Evolutionary conservation across 1,140 invertebrate species (phyloP), one percentile per base, ranked within the genome.

Genomic region (Tetranychus urticae): DNA sequence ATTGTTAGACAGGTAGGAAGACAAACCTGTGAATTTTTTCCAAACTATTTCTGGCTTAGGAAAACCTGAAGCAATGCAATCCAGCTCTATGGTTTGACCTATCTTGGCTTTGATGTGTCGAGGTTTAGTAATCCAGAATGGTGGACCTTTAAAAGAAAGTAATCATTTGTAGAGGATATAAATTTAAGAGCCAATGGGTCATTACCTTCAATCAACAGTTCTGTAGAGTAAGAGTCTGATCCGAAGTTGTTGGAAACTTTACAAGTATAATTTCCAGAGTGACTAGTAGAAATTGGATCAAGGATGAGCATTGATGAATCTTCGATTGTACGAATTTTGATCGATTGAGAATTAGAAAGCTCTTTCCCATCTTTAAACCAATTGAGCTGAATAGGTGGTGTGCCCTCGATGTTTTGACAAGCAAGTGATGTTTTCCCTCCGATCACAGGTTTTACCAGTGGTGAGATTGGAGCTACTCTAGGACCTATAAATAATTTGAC

Each of bases 121-220:
- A 12, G 62, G 62, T 54, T 63, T 59, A 13, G 14, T 55, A 14
- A 31, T n/a, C 62, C 62, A 63, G 0, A 48, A 33, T 14, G 60
- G 59, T 58, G 62, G 62, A 0, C 59, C 62, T 64, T 23, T 23
- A 23, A 23, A 23, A 23, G 23, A 23, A 23, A 23, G 23, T 23
- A 23, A 23, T 23, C 23, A 23, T 23, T 23, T 23, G 23, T 23
- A 23, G 23, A 23, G 23, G 23, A 23, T 23, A 23, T 23, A 23
- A 23, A 50, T 10, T 42, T 36, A 23, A 8, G 5, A 45, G 10
- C 10, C 39, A 42, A 42, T 6, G 5, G 10, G 10, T 42, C 39
- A 42, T 6, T 42, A 42, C 39, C 39, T 42, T 42, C 39, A 42
- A 42, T 10, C 10, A 6, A 6, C 5, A 42, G 39, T 42, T 42